Evolutionary conservation across 2,113 vertebrate species (phyloP).

Genomic region (Talpa occidentalis): DNA sequence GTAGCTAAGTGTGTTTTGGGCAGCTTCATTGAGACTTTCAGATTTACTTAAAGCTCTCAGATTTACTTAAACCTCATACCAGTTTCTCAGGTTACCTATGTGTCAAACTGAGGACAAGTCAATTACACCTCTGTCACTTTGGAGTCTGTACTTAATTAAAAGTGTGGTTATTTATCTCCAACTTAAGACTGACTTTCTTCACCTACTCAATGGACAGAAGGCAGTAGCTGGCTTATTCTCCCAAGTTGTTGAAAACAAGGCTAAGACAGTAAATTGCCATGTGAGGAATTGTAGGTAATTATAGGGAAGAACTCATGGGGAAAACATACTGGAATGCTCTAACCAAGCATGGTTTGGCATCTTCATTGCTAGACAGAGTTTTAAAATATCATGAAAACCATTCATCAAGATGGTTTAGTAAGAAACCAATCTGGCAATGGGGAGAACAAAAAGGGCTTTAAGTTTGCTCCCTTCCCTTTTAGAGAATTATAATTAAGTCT

Average conservation of each 20-base stretch:
- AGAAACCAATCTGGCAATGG: background rate
- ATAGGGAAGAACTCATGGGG: background rate
- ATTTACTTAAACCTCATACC: background rate
- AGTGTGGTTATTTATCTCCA: slow-evolving; percentile 15
- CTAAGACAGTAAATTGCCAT: slow-evolving; percentile 41
- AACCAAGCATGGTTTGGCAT: slow-evolving; percentile 46
- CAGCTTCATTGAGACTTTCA: background rate
- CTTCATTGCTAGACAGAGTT: slow-evolving; percentile 51
- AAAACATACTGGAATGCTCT: background rate
- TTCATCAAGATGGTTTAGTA: slow-evolving; percentile 45
- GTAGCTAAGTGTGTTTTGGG: background rate
- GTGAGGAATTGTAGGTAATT: slow-evolving; percentile 59
- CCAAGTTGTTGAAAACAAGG: background rate
- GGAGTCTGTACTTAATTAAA: background rate
- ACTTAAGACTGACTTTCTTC: slow-evolving; percentile 17
- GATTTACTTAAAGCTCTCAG: background rate
- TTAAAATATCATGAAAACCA: slow-evolving; percentile 65
- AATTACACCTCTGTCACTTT: background rate
- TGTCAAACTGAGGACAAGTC: slow-evolving; percentile 10
- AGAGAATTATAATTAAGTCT: slow-evolving; percentile 51
- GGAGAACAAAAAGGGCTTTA: slow-evolving; percentile 22
- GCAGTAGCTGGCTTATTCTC: slow-evolving; percentile 13
- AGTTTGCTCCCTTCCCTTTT: slow-evolving; percentile 4
- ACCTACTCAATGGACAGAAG: background rate
- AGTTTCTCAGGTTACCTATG: background rate